Conservation (phyloP, 2,888 invertebrate genomes). For the Eristalis pertinax region DNA sequence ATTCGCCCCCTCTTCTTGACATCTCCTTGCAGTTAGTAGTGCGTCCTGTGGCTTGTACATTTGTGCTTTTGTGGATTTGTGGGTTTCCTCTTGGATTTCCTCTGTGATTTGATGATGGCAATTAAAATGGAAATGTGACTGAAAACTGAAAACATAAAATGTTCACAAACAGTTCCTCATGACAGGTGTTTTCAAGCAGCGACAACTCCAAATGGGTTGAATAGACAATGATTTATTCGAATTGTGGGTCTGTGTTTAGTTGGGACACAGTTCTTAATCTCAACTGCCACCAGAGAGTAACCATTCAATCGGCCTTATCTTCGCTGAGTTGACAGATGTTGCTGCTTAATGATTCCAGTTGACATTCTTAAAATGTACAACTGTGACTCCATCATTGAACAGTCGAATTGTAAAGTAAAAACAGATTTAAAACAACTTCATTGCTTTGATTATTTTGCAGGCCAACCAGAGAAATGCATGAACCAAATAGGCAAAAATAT, state of each 20-base stretch:
- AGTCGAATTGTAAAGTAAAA: background rate
- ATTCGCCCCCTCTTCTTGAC: constrained; percentile 9
- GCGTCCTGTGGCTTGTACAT: background rate
- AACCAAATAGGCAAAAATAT: too few species aligned
- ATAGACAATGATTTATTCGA: constrained; percentile 37
- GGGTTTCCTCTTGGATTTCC: constrained; percentile 5
- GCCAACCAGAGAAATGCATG: too few species aligned
- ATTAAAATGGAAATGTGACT: constrained; percentile 72
- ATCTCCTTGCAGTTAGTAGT: background rate
- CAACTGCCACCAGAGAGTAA: background rate
- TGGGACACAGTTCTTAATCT: background rate
- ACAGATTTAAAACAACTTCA: background rate
- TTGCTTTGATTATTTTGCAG: too few species aligned
- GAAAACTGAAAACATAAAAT: constrained; percentile 63
- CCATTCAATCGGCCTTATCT: background rate
- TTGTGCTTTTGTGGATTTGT: background rate
- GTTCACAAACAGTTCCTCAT: constrained; percentile 37
- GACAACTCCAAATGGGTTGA: constrained; percentile 47
- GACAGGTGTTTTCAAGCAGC: constrained; percentile 65
- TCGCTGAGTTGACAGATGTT: background rate
- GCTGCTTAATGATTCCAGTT: background rate
- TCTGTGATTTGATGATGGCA: constrained; percentile 66
- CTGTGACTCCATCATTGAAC: background rate
- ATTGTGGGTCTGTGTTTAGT: background rate
- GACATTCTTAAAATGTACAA: background rate